phyloP scores from a whole-genome alignment of 2,113 vertebrate genomes.

The Arvicanthis niloticus region DNA sequence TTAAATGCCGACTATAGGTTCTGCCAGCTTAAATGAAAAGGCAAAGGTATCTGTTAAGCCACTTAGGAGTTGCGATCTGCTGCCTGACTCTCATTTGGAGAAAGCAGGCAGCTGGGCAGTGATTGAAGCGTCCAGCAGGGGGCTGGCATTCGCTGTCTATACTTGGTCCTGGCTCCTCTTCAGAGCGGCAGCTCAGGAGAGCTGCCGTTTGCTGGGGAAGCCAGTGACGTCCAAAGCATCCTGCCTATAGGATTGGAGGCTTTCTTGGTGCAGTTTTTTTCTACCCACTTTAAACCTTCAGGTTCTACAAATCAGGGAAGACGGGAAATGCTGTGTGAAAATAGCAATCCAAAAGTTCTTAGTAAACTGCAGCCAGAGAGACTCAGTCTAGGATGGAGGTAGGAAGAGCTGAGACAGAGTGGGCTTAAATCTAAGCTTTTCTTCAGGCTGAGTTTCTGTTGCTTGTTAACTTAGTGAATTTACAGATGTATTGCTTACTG shows the following conservation, averaged over 20 bases:
- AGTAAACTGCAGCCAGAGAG: constrained; percentile 34
- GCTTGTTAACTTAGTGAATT: constrained; percentile 53
- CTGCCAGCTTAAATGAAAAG: neutral
- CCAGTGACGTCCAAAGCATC: constrained; percentile 82
- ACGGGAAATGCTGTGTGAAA: constrained; percentile 69
- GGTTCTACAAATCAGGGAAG: constrained; percentile 74
- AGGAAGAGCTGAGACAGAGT: constrained; percentile 17
- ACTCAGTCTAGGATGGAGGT: constrained; percentile 46
- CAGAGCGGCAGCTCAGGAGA: constrained; percentile 50
- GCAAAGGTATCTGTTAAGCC: neutral
- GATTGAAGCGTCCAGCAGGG: constrained; percentile 86
- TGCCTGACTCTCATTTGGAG: neutral
- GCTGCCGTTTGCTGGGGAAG: constrained; percentile 70
- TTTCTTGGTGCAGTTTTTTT: constrained; percentile 79
- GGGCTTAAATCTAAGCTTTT: constrained; percentile 64
- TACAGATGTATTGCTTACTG: constrained; percentile 46
- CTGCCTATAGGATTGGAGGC: constrained; percentile 85
- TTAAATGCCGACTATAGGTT: neutral
- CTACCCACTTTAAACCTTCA: constrained; percentile 83
- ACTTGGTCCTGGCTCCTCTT: constrained; percentile 57
- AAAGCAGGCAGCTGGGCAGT: constrained; percentile 68
- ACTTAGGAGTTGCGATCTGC: neutral
- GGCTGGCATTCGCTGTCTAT: constrained; percentile 86
- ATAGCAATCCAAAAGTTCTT: constrained; percentile 81
- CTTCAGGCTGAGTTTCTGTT: constrained; percentile 23